These are phyloP conservation scores for Oedothorax gibbosus DNA, from an alignment of 1,140 invertebrate genomes.

Conservation along the genomic window DNA sequence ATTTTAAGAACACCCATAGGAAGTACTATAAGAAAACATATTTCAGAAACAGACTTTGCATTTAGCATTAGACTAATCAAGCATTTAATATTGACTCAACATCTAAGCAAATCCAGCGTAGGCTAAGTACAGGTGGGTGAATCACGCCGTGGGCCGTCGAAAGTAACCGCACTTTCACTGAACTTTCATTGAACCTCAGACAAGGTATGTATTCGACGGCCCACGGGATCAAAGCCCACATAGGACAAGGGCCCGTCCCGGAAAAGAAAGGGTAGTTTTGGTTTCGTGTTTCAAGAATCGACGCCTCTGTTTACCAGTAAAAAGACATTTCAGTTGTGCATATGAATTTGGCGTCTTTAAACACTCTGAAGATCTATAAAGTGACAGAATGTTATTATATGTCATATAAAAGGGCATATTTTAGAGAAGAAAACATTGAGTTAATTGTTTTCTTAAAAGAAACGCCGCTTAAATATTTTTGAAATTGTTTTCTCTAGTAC, in stretches of 20 bases:
- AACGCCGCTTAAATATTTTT: no score
- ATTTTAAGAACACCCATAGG: no score
- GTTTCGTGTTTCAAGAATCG: constrained; percentile 23
- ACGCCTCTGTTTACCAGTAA: background rate
- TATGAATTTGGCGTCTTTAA: background rate
- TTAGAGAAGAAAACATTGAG: no score
- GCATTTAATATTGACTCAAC: constrained; percentile 13
- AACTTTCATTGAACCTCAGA: constrained; percentile 47
- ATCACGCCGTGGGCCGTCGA: constrained; percentile 2
- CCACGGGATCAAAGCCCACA: constrained; percentile 28
- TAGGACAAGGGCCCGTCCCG: constrained; percentile 5
- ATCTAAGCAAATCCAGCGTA: constrained; percentile 5
- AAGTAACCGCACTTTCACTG: constrained; percentile 40
- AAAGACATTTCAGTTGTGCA: no score
- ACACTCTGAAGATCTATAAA: no score
- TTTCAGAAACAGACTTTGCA: no score
- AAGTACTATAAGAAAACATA: no score
- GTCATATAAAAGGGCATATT: no score
- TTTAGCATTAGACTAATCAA: no score
- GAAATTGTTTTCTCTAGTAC: no score
- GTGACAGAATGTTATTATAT: no score
- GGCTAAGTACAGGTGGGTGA: constrained; percentile 32
- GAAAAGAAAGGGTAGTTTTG: constrained; percentile 24
- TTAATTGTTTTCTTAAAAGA: no score
- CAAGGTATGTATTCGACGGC: constrained; percentile 9